Evolutionary conservation across 1,140 invertebrate species (phyloP).

Genomic region (Geopemphigus sp.): DNA sequence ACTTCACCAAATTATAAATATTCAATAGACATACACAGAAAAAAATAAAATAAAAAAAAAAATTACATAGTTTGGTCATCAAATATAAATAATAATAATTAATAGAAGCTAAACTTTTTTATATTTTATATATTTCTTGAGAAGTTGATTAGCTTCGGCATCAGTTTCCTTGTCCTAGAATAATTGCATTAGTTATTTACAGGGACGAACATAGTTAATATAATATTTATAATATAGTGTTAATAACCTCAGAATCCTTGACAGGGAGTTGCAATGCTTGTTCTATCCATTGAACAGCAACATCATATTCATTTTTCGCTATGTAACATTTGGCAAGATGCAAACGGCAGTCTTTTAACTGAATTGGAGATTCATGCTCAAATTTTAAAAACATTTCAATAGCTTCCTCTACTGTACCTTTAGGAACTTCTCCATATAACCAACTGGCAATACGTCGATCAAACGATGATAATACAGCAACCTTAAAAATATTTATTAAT

Average conservation of each 20-base stretch:
- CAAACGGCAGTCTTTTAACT: slow-evolving; percentile 71
- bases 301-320: slow-evolving; percentile 58
- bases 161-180: slow-evolving; percentile 44
- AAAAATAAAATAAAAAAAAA: not conserved
- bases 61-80: slow-evolving; percentile 5
- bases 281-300: slow-evolving; percentile 63
- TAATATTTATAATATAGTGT: not conserved
- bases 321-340: slow-evolving; percentile 71
- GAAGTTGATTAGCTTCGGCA: slow-evolving; percentile 24
- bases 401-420: slow-evolving; percentile 66
- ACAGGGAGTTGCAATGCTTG: slow-evolving; percentile 55
- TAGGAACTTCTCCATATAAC: slow-evolving; percentile 67
- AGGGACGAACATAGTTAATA: not conserved
- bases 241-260: slow-evolving; percentile 51
- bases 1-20: slow-evolving; percentile 20
- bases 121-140: slow-evolving; percentile 44
- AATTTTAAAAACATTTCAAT: slow-evolving; percentile 65
- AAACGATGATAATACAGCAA: slow-evolving; percentile 66
- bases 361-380: slow-evolving; percentile 61
- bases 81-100: not conserved
- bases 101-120: slow-evolving; percentile 31
- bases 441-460: slow-evolving; percentile 71
- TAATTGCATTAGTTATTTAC: not conserved
- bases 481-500: slow-evolving; percentile 54
- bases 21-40: not conserved